A percentile compares a stretch with the other conserved stretches of the same genome.
Conservation (phyloP, 2,797 vertebrate genomes). For the Synaphobranchus kaupii region DNA sequence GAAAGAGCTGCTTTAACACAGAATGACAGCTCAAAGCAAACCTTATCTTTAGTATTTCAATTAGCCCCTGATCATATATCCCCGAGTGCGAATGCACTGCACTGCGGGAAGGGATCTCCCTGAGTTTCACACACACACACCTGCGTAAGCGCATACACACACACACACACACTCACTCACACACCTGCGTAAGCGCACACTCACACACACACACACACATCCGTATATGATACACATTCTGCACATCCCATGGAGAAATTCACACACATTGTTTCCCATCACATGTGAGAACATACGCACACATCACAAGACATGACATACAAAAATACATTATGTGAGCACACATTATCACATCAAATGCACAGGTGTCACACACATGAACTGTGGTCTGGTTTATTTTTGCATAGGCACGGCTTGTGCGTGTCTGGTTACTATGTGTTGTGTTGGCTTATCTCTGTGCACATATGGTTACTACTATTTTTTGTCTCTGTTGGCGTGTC, state of each 20-base stretch:
- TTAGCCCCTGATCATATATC: slow-evolving; percentile 53
- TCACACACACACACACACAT: slow-evolving; percentile 29
- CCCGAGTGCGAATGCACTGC: slow-evolving; percentile 13
- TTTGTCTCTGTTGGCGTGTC: neutral
- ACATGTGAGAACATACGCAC: neutral
- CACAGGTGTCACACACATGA: neutral
- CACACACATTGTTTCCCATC: neutral
- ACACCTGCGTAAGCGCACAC: neutral
- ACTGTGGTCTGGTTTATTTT: neutral
- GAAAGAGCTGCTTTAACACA: slow-evolving; percentile 58
- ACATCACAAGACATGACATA: no score
- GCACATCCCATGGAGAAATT: neutral
- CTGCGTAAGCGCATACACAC: neutral
- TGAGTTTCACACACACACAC: neutral
- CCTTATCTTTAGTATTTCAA: slow-evolving; percentile 71
- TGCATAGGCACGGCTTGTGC: neutral
- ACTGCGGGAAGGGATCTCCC: slow-evolving; percentile 21
- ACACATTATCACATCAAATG: neutral
- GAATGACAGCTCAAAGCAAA: slow-evolving; percentile 70
- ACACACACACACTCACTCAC: neutral
- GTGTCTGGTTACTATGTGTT: neutral
- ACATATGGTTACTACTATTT: no score
- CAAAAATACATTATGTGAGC: neutral
- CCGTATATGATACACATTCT: neutral
- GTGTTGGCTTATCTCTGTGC: neutral